These are phyloP conservation scores for Centropus unirufus DNA, from an alignment of 2,113 vertebrate genomes.

Conservation along the genomic window DNA sequence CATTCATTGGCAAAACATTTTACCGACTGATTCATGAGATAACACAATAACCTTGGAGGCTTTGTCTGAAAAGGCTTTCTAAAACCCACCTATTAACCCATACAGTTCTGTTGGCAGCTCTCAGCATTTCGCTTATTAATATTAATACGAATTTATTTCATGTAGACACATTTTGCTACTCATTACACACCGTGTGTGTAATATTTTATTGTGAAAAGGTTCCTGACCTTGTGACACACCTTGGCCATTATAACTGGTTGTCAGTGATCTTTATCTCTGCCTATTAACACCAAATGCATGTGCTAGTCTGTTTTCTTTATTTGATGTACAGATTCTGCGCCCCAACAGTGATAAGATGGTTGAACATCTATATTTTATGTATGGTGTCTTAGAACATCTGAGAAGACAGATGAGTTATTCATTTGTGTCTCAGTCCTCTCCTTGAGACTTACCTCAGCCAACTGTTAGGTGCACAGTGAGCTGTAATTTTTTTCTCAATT, in stretches of 20 bases:
- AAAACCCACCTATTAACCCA: conserved; percentile 76
- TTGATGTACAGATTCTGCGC: neutral
- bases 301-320: neutral
- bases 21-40: conserved; percentile 72
- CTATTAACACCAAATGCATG: conserved; percentile 23
- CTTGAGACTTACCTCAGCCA: neutral
- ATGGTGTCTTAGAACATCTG: neutral
- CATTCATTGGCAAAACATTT: conserved; percentile 78
- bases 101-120: conserved; percentile 85
- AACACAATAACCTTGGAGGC: conserved; percentile 66
- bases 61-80: conserved; percentile 72
- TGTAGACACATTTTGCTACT: conserved; percentile 58
- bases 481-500: neutral
- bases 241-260: conserved; percentile 9
- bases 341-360: neutral
- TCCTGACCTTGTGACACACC: conserved; percentile 23
- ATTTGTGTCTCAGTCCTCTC: neutral
- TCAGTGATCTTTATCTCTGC: conserved; percentile 11
- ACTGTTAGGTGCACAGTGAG: neutral
- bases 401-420: neutral
- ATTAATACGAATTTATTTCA: conserved; percentile 54
- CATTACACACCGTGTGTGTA: conserved; percentile 65
- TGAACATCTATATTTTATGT: neutral
- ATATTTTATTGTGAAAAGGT: conserved; percentile 51
- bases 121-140: conserved; percentile 69